phyloP scores from a whole-genome alignment of 2,113 vertebrate species.

The Perccottus glenii region DNA sequence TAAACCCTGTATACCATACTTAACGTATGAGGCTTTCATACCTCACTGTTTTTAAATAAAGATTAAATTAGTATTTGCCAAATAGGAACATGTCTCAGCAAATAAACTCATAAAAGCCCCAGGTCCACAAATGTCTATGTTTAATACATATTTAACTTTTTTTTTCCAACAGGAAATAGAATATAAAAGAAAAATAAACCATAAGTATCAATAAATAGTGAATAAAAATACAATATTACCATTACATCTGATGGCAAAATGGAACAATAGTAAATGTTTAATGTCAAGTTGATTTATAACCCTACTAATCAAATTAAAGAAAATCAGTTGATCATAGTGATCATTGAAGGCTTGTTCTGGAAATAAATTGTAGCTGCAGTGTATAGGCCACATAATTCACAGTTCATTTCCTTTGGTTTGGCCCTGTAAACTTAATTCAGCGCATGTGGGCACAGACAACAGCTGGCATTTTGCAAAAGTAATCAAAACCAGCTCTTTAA shows the following conservation, averaged over 20 bases:
- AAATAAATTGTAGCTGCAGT: slow-evolving; percentile 1
- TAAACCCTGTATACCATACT: slow-evolving; percentile 44
- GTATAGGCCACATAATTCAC: not conserved
- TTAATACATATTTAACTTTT: slow-evolving; percentile 15
- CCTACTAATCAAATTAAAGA: slow-evolving; percentile 27
- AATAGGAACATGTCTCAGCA: not conserved
- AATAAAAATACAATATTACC: not conserved
- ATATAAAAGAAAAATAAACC: not conserved
- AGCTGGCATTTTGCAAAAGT: not conserved
- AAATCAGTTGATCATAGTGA: slow-evolving; percentile 7
- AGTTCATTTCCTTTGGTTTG: slow-evolving; percentile 11
- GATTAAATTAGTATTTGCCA: not conserved
- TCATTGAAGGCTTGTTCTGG: slow-evolving; percentile 18
- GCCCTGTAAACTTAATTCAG: slow-evolving; percentile 6
- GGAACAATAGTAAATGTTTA: not conserved
- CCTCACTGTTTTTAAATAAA: slow-evolving; percentile 3
- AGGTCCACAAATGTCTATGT: not conserved
- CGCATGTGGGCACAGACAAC: not conserved
- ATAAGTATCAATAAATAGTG: not conserved
- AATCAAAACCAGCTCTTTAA: not conserved
- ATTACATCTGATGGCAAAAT: slow-evolving; percentile 23
- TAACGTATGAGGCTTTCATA: slow-evolving; percentile 8
- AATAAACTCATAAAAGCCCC: slow-evolving; percentile 11
- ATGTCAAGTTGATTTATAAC: not conserved
- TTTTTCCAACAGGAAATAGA: not conserved